Percentiles rank a stretch among this genome's conserved stretches.
Conservation (phyloP, 2,888 invertebrate genomes). For the Tuta absoluta region DNA sequence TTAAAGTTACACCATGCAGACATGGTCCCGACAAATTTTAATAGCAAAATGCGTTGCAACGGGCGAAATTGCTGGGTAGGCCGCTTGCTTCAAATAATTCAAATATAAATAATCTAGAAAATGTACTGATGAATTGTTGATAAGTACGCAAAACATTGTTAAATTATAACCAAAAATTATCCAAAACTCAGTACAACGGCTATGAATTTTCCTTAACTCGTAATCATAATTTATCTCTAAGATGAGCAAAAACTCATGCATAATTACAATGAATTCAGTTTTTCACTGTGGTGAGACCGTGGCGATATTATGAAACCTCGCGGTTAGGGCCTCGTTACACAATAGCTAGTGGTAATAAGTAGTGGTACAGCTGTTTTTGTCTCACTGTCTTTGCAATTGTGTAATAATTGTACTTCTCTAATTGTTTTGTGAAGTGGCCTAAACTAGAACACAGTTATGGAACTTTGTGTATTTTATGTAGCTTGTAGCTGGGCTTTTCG, state of each 20-base stretch:
- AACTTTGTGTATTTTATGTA: background rate
- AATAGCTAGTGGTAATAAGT: background rate
- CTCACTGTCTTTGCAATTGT: conserved; percentile 2
- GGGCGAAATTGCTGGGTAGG: too few species aligned
- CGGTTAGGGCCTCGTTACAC: conserved; percentile 15
- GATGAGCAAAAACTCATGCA: background rate
- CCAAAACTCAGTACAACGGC: too few species aligned
- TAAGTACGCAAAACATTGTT: too few species aligned
- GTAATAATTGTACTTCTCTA: conserved; percentile 12
- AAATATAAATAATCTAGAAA: too few species aligned
- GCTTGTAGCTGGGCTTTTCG: too few species aligned
- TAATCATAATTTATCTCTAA: background rate
- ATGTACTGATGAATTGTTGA: too few species aligned
- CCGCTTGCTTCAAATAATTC: too few species aligned
- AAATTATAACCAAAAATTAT: too few species aligned
- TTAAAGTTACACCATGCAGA: too few species aligned
- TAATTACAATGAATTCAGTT: conserved; percentile 19
- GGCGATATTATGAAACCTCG: conserved; percentile 17
- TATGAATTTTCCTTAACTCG: too few species aligned
- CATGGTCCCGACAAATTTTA: too few species aligned
- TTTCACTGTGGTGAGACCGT: conserved; percentile 9
- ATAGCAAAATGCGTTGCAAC: too few species aligned
- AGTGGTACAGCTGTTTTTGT: conserved; percentile 11
- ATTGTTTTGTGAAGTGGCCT: conserved; percentile 14
- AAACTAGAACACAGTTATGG: conserved; percentile 15